These are phyloP conservation scores for Lycaon pictus DNA, from an alignment of 2,113 vertebrate genomes.

Conservation along the genomic window DNA sequence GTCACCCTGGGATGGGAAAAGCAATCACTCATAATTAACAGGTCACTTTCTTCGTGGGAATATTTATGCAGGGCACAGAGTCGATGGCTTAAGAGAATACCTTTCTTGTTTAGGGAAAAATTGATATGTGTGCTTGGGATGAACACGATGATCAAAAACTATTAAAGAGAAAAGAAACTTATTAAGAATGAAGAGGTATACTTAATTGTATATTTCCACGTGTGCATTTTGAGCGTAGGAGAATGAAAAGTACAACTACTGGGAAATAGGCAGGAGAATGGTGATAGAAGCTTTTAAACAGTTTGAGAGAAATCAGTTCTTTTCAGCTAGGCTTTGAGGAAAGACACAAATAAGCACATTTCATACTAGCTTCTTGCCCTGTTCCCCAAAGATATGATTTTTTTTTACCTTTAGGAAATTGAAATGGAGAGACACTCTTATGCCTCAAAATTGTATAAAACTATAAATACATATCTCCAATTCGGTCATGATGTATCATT, in stretches of 20 bases:
- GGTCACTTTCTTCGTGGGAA: conserved; percentile 71
- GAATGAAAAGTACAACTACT: not conserved
- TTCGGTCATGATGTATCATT: not conserved
- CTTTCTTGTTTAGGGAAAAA: conserved; percentile 66
- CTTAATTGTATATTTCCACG: conserved; percentile 67
- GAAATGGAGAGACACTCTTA: not conserved
- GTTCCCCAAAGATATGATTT: not conserved
- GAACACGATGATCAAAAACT: conserved; percentile 79
- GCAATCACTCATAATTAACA: conserved; percentile 85
- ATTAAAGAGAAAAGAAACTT: conserved; percentile 79
- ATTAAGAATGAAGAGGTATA: conserved; percentile 75
- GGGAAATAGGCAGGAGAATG: not conserved
- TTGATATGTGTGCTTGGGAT: conserved; percentile 65
- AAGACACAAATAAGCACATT: not conserved
- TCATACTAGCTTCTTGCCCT: not conserved
- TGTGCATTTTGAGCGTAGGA: conserved; percentile 4
- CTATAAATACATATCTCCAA: not conserved
- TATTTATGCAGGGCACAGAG: conserved; percentile 62
- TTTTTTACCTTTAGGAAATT: not conserved
- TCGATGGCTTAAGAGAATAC: conserved; percentile 66
- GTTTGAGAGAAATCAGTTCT: not conserved
- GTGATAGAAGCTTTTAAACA: not conserved
- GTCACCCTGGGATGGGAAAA: conserved; percentile 76
- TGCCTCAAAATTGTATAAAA: not conserved
- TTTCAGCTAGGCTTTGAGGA: not conserved